Base-by-base conservation (phyloP, 2,888 invertebrate genomes). In the Clusia tigrina region DNA sequence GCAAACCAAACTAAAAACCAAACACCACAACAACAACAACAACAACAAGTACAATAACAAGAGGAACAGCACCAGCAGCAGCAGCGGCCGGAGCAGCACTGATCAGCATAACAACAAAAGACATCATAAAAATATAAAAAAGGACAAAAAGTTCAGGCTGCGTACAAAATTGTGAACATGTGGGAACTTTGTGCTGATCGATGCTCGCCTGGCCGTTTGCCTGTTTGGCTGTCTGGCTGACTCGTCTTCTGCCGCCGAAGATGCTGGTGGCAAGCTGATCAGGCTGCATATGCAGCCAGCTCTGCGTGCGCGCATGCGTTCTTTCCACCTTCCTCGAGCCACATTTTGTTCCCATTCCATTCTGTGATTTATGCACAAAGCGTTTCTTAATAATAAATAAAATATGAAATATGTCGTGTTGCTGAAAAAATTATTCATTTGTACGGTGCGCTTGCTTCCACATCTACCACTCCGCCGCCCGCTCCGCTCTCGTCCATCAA, bases 341-440 rank as follows among this genome's bases (percentile, higher is more conserved):
- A n/a, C n/a, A n/a, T 60, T 54, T 60, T 42, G 57, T 67, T 77
- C 71, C 74, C 70, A 69, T 77, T 77, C 75, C 71, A 69, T 73
- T 72, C 76, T 76, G n/a, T 80, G 80, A 80, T 80, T 80, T 80
- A 80, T 78, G 74, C 75, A 75, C 67, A 62, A 71, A 73, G 74
- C 73, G 72, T 76, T 74, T 74, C 71, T 72, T 74, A 76, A 75
- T 77, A 76, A 78, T 80, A 79, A 79, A 78, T 77, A 80, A 77
- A 76, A 78, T 78, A 76, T 77, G 76, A 78, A 75, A 78, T 71
- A 76, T 76, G 72, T 73, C 69, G 71, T 74, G 66, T 71, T 71
- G 68, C 53, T 55, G 46, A 38, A 58, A 52, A 63, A 61, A 59
- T 57, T 24, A 51, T 37, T 48, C 32, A 48, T 68, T 60, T 52